Conservation (phyloP, 2,113 vertebrate species). For the Myotis yumanensis region DNA sequence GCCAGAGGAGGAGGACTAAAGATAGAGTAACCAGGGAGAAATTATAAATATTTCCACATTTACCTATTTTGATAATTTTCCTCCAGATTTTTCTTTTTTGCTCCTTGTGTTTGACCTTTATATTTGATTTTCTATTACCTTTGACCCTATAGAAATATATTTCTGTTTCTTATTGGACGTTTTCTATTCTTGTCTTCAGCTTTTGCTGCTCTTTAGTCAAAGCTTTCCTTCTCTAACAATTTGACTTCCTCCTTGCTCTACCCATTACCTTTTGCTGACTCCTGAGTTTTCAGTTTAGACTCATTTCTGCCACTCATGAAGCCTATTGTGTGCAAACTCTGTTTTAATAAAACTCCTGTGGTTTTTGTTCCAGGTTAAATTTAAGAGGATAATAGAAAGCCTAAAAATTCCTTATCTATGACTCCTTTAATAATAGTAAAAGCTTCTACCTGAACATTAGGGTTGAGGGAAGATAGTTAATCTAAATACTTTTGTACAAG, state of each 20-base stretch:
- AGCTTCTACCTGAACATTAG: background rate
- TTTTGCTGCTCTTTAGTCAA: background rate
- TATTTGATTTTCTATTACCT: background rate
- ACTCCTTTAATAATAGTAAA: background rate
- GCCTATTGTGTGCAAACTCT: slow-evolving; percentile 24
- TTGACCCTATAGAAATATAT: background rate
- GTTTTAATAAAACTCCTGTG: slow-evolving; percentile 51
- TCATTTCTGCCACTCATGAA: background rate
- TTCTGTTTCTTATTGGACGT: background rate
- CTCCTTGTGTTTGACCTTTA: background rate
- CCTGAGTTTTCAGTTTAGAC: background rate
- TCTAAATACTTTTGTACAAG: slow-evolving; percentile 5
- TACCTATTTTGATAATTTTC: slow-evolving; percentile 14
- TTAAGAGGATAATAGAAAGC: slow-evolving; percentile 23
- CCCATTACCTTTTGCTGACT: slow-evolving; percentile 28
- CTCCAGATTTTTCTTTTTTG: background rate
- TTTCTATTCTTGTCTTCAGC: background rate
- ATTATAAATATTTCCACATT: background rate
- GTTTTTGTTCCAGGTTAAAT: slow-evolving; percentile 52
- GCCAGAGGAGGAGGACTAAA: background rate
- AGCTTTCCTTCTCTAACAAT: slow-evolving; percentile 26
- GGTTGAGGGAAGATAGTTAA: background rate
- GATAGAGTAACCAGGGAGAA: background rate
- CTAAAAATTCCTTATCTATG: background rate
- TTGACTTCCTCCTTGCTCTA: background rate